phyloP scores from a whole-genome alignment of 2,888 invertebrate genomes.

The Leptogaster cylindrica region DNA sequence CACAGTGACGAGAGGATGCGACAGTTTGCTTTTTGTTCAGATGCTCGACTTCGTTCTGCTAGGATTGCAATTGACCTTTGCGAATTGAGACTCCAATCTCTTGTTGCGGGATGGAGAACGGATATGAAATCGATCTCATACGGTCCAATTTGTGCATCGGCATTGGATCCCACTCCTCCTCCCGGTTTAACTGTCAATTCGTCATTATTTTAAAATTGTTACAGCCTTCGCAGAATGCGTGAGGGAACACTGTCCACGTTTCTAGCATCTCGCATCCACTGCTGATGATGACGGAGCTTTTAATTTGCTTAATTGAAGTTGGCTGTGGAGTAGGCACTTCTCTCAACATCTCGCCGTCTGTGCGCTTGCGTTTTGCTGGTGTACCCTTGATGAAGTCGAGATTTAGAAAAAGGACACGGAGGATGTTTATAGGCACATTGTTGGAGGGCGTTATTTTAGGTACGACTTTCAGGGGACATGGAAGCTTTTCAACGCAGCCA shows the following conservation, averaged over 20 bases:
- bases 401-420: slow-evolving; percentile 12
- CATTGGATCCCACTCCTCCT: slow-evolving; percentile 11
- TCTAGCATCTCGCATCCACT: neutral
- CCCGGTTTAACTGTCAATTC: slow-evolving; percentile 17
- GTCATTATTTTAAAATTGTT: slow-evolving; percentile 30
- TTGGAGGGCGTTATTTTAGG: slow-evolving; percentile 21
- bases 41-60: neutral
- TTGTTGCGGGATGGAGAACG: neutral
- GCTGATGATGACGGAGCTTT: slow-evolving; percentile 20
- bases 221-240: slow-evolving; percentile 6
- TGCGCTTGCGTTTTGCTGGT: slow-evolving; percentile 46
- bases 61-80: slow-evolving; percentile 27
- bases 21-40: neutral
- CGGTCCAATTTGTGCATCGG: neutral
- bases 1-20: slow-evolving; percentile 4
- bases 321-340: slow-evolving; percentile 20
- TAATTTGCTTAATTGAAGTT: slow-evolving; percentile 19
- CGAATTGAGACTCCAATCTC: neutral
- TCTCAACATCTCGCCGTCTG: neutral
- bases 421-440: slow-evolving; percentile 14
- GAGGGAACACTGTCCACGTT: slow-evolving; percentile 2
- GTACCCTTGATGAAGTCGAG: slow-evolving; percentile 40
- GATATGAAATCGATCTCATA: no score
- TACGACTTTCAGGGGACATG: neutral
- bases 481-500: slow-evolving; percentile 19